Conservation (phyloP, 2,888 invertebrate genomes). For the Caenorhabditis sp. region DNA sequence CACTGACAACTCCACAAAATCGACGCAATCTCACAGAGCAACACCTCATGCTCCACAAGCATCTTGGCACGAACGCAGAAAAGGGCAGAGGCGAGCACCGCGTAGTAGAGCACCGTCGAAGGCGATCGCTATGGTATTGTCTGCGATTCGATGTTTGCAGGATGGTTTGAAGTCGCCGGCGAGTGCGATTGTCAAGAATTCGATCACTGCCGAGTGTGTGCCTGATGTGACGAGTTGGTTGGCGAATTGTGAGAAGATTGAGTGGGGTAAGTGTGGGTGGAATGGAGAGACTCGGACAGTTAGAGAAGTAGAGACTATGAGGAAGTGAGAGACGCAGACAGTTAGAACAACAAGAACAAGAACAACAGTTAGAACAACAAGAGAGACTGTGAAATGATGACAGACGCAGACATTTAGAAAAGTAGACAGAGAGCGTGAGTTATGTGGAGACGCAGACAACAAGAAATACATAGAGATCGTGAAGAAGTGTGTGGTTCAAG, state of each 20-base stretch:
- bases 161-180: not conserved
- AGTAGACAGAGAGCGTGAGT: too few species aligned
- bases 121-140: constrained; percentile 16
- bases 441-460: too few species aligned
- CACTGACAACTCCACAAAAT: constrained; percentile 33
- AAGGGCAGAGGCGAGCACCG: constrained; percentile 21
- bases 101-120: constrained; percentile 35
- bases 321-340: too few species aligned
- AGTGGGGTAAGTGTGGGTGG: not conserved
- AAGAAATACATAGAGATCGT: too few species aligned
- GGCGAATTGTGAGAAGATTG: not conserved
- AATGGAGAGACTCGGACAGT: not conserved
- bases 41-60: constrained; percentile 33
- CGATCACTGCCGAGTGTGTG: not conserved
- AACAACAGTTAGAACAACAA: too few species aligned
- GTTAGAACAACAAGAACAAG: too few species aligned
- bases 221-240: not conserved
- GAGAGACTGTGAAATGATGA: too few species aligned
- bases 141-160: constrained; percentile 25
- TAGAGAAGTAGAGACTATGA: too few species aligned
- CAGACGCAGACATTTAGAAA: too few species aligned
- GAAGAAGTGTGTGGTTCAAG: too few species aligned
- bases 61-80: constrained; percentile 17
- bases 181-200: not conserved
- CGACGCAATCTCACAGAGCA: constrained; percentile 29